Conservation (phyloP, 2,797 vertebrate species). For the Chaenodraco wilsoni region DNA sequence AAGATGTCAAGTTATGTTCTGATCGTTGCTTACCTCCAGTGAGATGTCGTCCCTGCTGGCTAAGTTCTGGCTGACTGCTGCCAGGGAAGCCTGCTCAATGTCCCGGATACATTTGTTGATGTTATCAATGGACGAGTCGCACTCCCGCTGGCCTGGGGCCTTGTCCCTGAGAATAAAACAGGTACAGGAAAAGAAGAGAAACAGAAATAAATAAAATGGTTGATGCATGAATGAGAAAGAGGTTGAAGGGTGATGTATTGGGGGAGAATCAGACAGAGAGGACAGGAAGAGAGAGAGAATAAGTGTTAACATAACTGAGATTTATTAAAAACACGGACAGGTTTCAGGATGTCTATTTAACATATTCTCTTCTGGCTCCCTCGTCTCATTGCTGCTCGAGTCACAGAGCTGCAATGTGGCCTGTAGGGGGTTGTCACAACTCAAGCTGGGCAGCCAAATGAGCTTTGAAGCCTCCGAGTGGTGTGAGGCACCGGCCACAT, state of each 20-base stretch:
- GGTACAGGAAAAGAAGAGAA: slow-evolving; percentile 35
- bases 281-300: slow-evolving; percentile 25
- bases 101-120: slow-evolving; percentile 97
- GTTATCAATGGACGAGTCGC: slow-evolving; percentile 95
- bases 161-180: slow-evolving; percentile 89
- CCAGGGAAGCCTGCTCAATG: slow-evolving; percentile 97
- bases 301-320: slow-evolving; percentile 36
- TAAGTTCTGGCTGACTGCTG: slow-evolving; percentile 94
- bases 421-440: slow-evolving; percentile 20
- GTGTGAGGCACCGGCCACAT: slow-evolving; percentile 25
- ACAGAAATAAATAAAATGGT: slow-evolving; percentile 36
- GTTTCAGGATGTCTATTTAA: slow-evolving; percentile 30
- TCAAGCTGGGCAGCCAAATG: slow-evolving; percentile 62
- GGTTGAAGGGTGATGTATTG: slow-evolving; percentile 17
- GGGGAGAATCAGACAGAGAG: not conserved
- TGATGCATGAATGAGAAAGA: slow-evolving; percentile 28
- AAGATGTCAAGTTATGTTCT: slow-evolving; percentile 15
- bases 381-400: slow-evolving; percentile 43
- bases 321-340: slow-evolving; percentile 36
- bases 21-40: slow-evolving; percentile 87
- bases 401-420: slow-evolving; percentile 48
- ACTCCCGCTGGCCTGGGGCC: slow-evolving; percentile 97
- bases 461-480: slow-evolving; percentile 48
- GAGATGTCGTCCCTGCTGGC: slow-evolving; percentile 97
- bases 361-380: slow-evolving; percentile 28